Conservation (phyloP, 2,797 vertebrate genomes). For the Halcyon smyrnensis region DNA sequence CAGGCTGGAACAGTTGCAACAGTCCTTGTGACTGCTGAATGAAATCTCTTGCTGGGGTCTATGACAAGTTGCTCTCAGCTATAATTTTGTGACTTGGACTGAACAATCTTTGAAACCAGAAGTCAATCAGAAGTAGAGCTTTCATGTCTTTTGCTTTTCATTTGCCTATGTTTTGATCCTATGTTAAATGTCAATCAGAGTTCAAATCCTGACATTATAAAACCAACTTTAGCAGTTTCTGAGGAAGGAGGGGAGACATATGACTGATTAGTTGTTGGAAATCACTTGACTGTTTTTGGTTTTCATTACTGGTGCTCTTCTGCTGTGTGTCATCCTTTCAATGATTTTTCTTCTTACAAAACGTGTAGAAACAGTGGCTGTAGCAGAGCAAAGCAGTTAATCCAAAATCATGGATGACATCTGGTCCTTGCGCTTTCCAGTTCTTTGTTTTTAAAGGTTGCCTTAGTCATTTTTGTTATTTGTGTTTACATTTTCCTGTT, state of each 20-base stretch:
- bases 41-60: neutral
- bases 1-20: neutral
- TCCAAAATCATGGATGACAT: neutral
- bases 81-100: neutral
- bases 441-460: slow-evolving; percentile 25
- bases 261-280: neutral
- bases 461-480: neutral
- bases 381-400: neutral
- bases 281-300: neutral
- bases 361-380: neutral
- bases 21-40: neutral
- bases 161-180: neutral
- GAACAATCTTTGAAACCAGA: neutral
- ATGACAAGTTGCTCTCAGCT: neutral
- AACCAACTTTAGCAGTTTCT: neutral
- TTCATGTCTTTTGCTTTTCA: neutral
- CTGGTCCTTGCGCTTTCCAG: neutral
- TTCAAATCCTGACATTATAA: slow-evolving; percentile 25
- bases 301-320: neutral
- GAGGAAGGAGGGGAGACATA: neutral
- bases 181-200: neutral
- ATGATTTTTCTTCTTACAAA: neutral
- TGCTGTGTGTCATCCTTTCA: neutral
- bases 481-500: slow-evolving; percentile 32
- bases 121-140: neutral